A percentile compares a stretch with the other conserved stretches of the same genome.
These are phyloP conservation scores for Dryobates pubescens DNA, from an alignment of 2,797 vertebrate genomes.

Conservation along the genomic window DNA sequence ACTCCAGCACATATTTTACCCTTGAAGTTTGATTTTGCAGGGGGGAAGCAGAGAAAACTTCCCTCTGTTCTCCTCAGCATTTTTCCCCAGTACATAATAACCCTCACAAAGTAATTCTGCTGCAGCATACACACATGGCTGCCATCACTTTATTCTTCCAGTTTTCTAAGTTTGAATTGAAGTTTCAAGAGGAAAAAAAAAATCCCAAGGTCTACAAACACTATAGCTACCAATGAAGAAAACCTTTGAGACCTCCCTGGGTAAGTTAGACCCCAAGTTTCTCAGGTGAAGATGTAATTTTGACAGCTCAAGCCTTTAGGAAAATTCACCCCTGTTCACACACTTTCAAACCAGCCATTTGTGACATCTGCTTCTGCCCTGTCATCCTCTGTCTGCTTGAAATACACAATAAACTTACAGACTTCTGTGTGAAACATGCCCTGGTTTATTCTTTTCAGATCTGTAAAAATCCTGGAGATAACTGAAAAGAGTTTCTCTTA, in stretches of 20 bases:
- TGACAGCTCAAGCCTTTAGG: neutral
- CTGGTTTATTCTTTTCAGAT: neutral
- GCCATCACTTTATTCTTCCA: neutral
- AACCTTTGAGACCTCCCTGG: neutral
- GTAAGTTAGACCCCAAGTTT: neutral
- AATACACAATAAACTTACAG: neutral
- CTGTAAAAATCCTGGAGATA: neutral
- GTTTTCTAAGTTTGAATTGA: neutral
- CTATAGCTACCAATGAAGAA: neutral
- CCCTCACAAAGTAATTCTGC: neutral
- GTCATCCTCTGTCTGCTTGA: neutral
- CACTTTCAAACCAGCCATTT: neutral
- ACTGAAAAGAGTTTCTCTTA: constrained; percentile 61
- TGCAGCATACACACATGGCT: neutral
- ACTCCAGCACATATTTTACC: neutral
- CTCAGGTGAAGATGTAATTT: neutral
- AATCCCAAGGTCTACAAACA: neutral
- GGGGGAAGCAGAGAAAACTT: neutral
- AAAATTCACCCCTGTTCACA: neutral
- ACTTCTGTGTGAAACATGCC: neutral
- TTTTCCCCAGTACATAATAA: neutral
- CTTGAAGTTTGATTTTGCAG: neutral
- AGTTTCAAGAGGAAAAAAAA: neutral
- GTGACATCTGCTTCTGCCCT: neutral
- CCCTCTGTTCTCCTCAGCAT: neutral